Evolutionary conservation across 1,140 invertebrate genomes (phyloP), one percentile per base, ranked within the genome.

Genomic region (Calycopis cecrops): DNA sequence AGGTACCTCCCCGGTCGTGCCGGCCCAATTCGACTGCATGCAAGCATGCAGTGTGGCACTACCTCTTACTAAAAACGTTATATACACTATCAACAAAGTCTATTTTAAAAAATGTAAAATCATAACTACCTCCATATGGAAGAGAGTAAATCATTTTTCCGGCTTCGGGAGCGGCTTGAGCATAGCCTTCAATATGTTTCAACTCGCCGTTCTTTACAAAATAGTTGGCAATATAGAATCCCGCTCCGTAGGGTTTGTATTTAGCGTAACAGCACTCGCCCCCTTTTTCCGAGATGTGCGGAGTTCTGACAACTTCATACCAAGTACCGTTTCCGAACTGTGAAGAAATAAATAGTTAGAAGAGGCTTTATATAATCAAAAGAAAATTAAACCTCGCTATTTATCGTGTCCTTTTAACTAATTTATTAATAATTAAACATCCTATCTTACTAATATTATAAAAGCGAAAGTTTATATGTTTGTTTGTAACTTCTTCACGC

Each of bases 201-300:
- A 69, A 64, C 6, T 73, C 68, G n/a, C 70, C 67, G 17, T 76
- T 57, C 0, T 71, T 57, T 0, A 84, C 65, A 9, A 73, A 65
- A 0, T 58, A 57, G 55, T 76, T 76, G 59, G 72, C 76, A 18
- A 78, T 55, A 10, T 70, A 73, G 4, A 76, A 48, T 1, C 61
- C 57, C 1, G 62, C 59, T 0, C 55, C 53, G 12, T 67, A 52
- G 21, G 64, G 18, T 3, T 55, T 66, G 49, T 75, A 80, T 12
- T 66, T 54, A 1, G 67, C 47, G 1, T 62, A 63, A 11, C 68
- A 49, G 35, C 79, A 83, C 8, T 60, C 60, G 9, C 59, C 64
- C 4, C 48, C 53, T 14, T 63, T 49, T 14, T 71, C 64, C 10
- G 51, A 40, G 9, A 49, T n/a, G 33, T 68, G 49, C 1, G 67